phyloP scores from a whole-genome alignment of 2,113 vertebrate species.

The Nothocercus nigrocapillus region DNA sequence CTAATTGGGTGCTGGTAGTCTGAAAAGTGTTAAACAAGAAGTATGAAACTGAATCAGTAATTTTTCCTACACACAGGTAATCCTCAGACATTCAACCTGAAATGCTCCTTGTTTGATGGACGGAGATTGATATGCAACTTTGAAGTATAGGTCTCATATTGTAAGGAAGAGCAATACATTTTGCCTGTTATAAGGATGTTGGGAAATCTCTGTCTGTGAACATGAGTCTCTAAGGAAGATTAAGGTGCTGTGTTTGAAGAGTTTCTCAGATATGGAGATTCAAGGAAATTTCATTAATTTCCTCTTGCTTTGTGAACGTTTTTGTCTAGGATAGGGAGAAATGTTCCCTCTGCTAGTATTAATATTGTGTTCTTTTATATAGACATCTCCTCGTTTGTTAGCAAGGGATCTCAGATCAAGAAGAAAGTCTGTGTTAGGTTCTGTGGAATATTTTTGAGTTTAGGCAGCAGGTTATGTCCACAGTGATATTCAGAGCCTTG shows the following conservation, averaged over 20 bases:
- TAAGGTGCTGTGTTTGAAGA: neutral
- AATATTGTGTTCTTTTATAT: neutral
- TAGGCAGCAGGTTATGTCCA: neutral
- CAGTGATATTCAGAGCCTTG: neutral
- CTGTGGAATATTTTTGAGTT: fast-evolving
- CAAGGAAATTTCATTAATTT: neutral
- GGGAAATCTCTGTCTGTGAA: neutral
- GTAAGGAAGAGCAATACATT: neutral
- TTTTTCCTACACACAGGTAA: neutral
- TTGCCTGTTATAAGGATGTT: neutral
- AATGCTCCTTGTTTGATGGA: neutral
- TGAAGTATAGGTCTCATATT: neutral
- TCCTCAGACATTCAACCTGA: neutral
- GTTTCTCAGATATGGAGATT: neutral
- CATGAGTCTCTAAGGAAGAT: neutral
- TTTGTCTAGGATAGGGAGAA: neutral
- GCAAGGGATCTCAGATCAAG: neutral
- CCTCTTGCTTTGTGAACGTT: fast-evolving
- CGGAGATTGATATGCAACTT: neutral
- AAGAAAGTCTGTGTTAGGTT: neutral
- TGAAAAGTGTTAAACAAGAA: neutral
- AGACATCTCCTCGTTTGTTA: neutral
- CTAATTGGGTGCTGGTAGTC: neutral
- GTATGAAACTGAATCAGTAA: neutral
- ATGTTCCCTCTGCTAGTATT: neutral